Conservation (phyloP, 2,888 invertebrate species). For the Troilus luridus region DNA sequence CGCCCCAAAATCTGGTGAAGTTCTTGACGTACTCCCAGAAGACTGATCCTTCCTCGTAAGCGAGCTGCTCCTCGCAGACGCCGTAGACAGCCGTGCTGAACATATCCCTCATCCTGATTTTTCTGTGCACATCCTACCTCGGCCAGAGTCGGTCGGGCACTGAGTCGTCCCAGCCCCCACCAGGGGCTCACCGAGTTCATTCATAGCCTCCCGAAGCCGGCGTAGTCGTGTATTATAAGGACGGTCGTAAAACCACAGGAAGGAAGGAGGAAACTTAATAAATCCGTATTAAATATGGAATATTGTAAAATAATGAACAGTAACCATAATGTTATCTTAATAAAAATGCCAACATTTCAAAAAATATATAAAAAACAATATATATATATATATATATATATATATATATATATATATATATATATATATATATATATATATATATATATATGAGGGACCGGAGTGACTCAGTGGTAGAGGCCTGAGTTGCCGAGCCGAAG, state of each 20-base stretch:
- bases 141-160: conserved; percentile 54
- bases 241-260: not conserved
- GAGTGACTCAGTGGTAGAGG: too few species aligned
- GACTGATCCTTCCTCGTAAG: conserved; percentile 62
- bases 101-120: conserved; percentile 60
- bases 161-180: conserved; percentile 36
- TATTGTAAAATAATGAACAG: not conserved
- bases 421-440: too few species aligned
- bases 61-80: conserved; percentile 65
- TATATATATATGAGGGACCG: too few species aligned
- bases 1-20: conserved; percentile 68
- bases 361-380: too few species aligned
- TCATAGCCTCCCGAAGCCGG: not conserved
- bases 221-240: not conserved
- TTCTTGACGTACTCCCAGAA: conserved; percentile 68
- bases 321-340: too few species aligned
- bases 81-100: conserved; percentile 65
- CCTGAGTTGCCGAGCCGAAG: too few species aligned
- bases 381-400: too few species aligned
- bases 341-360: too few species aligned
- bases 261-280: not conserved
- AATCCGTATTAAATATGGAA: not conserved
- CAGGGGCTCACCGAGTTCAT: not conserved
- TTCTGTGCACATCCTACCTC: conserved; percentile 27
- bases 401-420: too few species aligned